phyloP scores from a whole-genome alignment of 1,140 invertebrate species.

The Drosophila bipectinata region DNA sequence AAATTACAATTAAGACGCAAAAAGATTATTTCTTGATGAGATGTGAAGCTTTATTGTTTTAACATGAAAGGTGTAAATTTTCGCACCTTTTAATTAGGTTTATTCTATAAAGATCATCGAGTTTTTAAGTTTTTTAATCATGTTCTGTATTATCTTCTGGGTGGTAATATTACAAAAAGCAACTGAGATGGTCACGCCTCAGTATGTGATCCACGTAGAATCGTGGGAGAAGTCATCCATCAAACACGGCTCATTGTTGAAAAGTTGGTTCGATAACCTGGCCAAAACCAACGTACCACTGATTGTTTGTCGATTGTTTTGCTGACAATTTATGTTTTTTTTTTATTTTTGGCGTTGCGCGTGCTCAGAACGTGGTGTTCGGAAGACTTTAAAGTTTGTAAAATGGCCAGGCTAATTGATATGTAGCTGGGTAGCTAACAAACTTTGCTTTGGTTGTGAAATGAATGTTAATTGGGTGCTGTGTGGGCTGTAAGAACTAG shows the following conservation, averaged over 20 bases:
- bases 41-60: background rate
- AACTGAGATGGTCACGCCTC: constrained; percentile 22
- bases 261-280: constrained; percentile 8
- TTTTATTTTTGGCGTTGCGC: constrained; percentile 12
- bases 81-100: background rate
- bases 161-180: background rate
- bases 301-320: constrained; percentile 7
- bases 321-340: constrained; percentile 9
- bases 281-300: constrained; percentile 10
- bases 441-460: constrained; percentile 21
- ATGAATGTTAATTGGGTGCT: constrained; percentile 52
- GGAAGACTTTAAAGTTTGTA: constrained; percentile 17
- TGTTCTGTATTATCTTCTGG: background rate
- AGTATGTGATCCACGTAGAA: constrained; percentile 40
- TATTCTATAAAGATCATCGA: background rate
- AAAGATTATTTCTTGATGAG: background rate
- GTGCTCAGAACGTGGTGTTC: constrained; percentile 35
- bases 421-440: constrained; percentile 47
- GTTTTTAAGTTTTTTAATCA: background rate
- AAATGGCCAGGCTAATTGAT: constrained; percentile 58
- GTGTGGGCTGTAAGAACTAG: constrained; percentile 17
- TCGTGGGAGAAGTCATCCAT: constrained; percentile 27
- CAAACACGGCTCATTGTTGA: background rate
- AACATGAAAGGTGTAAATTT: background rate
- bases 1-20: background rate